Base-by-base conservation (phyloP, 2,888 invertebrate species). In the Drosophila diplacantha region DNA sequence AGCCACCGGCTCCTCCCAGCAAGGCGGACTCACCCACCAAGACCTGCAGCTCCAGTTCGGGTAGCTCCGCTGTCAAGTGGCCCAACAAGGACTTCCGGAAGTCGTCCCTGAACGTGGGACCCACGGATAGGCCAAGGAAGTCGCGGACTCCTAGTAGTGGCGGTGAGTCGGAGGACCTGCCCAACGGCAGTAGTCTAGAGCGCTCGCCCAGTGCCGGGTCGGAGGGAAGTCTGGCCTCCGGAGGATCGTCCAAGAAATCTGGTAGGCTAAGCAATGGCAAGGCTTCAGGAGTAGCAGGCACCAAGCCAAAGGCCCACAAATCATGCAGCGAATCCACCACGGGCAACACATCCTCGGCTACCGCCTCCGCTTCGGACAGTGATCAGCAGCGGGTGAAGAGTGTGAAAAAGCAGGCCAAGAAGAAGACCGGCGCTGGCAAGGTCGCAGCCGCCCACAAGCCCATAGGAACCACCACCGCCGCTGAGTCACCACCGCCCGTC, bases 1-100 rank as follows among this genome's bases (percentile, higher is more conserved):
- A 86, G 51, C 75, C 85, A 4, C 76, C 81, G 0, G 69, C 80
- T 1, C 49, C 72, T 7, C 81, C 82, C n/a, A 63, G 50, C 22
- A 88, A 88, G 47, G 72, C 78, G 81, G 89, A 80, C 68, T 64
- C 91, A 81, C 88, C 87, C 68, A 81, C 81, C 3, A 88, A 88
- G 37, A 76, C 43, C 75, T 89, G 89, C 62, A 87, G 73, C 24
- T 53, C 68, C 20, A 70, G 60, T 26, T 56, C 75, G 0, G 65
- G 69, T 16, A 73, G 65, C 5, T 67, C 86, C 46, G 61, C 79
- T 5, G 76, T 76, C 3, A 90, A 90, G 56, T 83, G 85, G 73
- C 90, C 91, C 22, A 93, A 93, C 85, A 93, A 94, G 87, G 93
- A 93, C 84, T 93, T 93, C 74, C 89, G 94, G 34, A 94, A 94